phyloP scores from a whole-genome alignment of 2,888 invertebrate genomes.

The Eupithecia inturbata region DNA sequence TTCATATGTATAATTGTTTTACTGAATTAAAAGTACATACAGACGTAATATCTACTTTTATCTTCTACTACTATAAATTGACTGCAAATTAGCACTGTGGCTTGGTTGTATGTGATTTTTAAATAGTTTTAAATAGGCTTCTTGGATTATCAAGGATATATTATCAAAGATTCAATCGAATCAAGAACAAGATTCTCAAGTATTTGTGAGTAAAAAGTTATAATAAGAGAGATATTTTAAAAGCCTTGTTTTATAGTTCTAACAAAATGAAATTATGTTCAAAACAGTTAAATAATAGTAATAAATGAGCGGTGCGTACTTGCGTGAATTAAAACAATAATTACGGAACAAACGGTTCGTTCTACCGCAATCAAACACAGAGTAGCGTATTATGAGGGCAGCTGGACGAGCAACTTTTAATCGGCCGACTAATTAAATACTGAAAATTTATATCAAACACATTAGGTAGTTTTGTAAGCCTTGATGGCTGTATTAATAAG shows the following conservation, averaged over 20 bases:
- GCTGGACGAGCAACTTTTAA: conserved; percentile 24
- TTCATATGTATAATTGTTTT: too few relatives aligned
- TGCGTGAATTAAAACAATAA: conserved; percentile 71
- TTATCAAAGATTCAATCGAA: not conserved
- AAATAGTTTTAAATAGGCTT: too few relatives aligned
- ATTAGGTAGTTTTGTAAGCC: not conserved
- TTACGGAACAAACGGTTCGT: conserved; percentile 59
- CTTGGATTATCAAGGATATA: not conserved
- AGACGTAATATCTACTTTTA: too few relatives aligned
- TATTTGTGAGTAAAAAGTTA: not conserved
- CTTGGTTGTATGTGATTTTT: too few relatives aligned
- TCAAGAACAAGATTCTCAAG: not conserved
- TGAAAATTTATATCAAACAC: not conserved
- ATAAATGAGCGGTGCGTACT: conserved; percentile 50
- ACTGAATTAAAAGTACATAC: too few relatives aligned
- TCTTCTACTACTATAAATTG: too few relatives aligned
- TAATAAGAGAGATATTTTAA: not conserved
- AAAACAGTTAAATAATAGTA: conserved; percentile 49
- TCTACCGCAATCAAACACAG: conserved; percentile 80
- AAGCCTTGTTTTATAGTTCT: not conserved
- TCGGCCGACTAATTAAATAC: conserved; percentile 7
- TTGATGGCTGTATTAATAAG: not conserved
- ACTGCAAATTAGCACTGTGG: too few relatives aligned
- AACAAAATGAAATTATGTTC: conserved; percentile 17
- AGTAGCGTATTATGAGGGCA: conserved; percentile 66